Evolutionary conservation across 2,113 vertebrate species (phyloP).

Genomic region (Pantherophis guttatus): DNA sequence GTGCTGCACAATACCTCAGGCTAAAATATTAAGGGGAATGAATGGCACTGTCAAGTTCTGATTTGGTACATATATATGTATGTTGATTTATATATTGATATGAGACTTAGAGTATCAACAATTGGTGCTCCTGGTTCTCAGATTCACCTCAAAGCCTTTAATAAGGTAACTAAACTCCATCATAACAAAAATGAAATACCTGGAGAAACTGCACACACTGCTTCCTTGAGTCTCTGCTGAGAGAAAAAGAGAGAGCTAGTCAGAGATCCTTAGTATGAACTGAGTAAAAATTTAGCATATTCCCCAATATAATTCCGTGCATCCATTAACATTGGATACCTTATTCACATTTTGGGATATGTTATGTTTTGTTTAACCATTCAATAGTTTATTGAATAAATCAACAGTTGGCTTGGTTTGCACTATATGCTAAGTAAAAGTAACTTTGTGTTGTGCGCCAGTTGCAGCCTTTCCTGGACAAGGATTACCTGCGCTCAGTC

Average conservation of each 20-base stretch:
- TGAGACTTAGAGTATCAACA: neutral
- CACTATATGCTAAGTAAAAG: neutral
- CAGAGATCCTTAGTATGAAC: neutral
- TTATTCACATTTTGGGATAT: neutral
- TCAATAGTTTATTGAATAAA: neutral
- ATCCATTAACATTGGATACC: neutral
- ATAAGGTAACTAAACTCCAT: conserved; percentile 20
- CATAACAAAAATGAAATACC: neutral
- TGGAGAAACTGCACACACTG: conserved; percentile 26
- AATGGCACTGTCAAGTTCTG: neutral
- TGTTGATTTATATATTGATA: neutral
- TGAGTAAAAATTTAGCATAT: neutral
- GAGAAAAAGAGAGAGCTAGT: conserved; percentile 24
- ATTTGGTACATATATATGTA: neutral
- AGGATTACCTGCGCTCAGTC: too few relatives aligned
- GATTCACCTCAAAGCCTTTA: neutral
- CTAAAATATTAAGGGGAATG: conserved; percentile 41
- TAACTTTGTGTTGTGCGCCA: neutral
- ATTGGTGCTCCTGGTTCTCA: neutral
- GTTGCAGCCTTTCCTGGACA: too few relatives aligned
- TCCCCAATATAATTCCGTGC: neutral
- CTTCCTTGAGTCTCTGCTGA: conserved; percentile 37
- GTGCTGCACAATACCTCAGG: conserved; percentile 66
- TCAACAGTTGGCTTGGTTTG: neutral
- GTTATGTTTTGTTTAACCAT: neutral